Base-by-base conservation (phyloP, 2,797 vertebrate species). In the Acridotheres tristis region DNA sequence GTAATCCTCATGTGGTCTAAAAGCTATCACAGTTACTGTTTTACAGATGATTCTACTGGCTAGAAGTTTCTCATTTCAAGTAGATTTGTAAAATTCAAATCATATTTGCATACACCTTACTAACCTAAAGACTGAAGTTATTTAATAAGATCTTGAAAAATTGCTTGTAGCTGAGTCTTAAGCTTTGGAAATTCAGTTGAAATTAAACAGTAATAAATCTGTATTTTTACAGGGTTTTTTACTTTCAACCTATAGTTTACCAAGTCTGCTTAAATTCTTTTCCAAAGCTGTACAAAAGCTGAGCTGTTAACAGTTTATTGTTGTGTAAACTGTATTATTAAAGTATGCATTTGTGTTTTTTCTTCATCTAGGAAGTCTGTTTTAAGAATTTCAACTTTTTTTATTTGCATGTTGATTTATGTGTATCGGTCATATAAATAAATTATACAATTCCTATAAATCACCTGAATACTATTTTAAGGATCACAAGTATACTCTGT, bases 271-370 rank as follows among this genome's bases (percentile, higher is more conserved):
- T 78, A 38, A 85, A 93, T 81, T 92, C 69, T 36, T 89, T 72
- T 90, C 51, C 79, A 92, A 92, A 50, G 29, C 29, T 66, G 40
- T 54, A 48, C 61, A 88, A 85, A 89, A 51, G 16, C 43, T 80
- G 61, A 94, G 21, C 32, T 80, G 54, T 87, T 90, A 93, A 66
- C n/a, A 68, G 15, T 83, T 94, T 91, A 91, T 65, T 94, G 61
- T 85, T 91, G 51, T 38, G 21, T 75, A 66, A 95, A 92, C 23
- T 11, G 3, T 22, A 63, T 50, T 89, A 87, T 73, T 92, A 93
- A 93, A 93, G 43, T 36, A 74, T 13, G 51, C 5, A 38, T 48
- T 77, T 72, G 12, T 73, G 54, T 5, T 3, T 78, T 84, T 90
- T 86, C 51, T 81, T 93, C 73, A 53, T 14, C 18, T 84, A 47